phyloP scores from a whole-genome alignment of 2,888 invertebrate species.

The Trilocha varians region DNA sequence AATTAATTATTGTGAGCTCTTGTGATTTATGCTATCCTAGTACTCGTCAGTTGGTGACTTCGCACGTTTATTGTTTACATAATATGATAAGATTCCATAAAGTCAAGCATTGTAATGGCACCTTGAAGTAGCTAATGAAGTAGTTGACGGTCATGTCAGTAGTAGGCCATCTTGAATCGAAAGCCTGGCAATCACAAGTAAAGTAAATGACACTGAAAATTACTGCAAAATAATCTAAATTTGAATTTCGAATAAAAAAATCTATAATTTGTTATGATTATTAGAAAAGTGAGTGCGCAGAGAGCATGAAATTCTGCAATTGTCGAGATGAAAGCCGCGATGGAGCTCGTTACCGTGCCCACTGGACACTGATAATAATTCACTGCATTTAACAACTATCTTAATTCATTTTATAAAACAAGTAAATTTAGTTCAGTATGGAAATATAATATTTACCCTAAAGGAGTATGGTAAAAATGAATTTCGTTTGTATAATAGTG shows the following conservation, averaged over 20 bases:
- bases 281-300: conserved; percentile 8
- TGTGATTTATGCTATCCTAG: too few relatives aligned
- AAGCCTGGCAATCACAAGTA: too few relatives aligned
- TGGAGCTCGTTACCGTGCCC: conserved; percentile 7
- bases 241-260: not conserved
- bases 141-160: too few relatives aligned
- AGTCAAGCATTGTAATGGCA: too few relatives aligned
- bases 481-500: not conserved
- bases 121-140: too few relatives aligned
- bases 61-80: not conserved
- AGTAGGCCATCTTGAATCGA: too few relatives aligned
- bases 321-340: conserved; percentile 9
- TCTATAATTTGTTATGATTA: not conserved
- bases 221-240: not conserved
- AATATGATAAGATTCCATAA: too few relatives aligned
- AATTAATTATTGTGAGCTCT: too few relatives aligned
- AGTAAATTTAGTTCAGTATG: not conserved
- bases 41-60: not conserved
- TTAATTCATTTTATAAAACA: not conserved
- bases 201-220: not conserved
- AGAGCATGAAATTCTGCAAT: conserved; percentile 16
- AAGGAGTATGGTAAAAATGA: too few relatives aligned
- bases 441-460: too few relatives aligned
- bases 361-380: not conserved
- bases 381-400: not conserved